Base-by-base conservation (phyloP, 2,888 invertebrate species). In the Drosophila barbarae region DNA sequence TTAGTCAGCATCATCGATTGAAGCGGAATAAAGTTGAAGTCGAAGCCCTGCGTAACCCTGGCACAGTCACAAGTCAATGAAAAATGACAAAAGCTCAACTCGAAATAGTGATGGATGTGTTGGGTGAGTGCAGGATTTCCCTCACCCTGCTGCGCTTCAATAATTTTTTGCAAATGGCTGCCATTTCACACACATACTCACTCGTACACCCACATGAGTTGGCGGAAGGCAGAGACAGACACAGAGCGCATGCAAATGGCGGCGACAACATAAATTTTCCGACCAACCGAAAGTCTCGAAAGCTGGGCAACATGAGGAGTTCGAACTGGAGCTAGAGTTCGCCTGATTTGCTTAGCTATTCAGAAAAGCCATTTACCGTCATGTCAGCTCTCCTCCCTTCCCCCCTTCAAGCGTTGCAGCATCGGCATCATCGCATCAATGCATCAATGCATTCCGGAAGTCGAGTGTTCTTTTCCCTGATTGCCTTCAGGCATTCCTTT, bases 301-400 rank as follows among this genome's bases (percentile, higher is more conserved):
- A 60, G 58, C 41, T 18, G 49, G 60, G 49, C 57, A 39, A 42
- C 59, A 65, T 55, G 64, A 56, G 55, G 69, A 67, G 49, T 77
- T 76, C 30, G 12, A 46, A 5, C 18, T 46, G 30, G 21, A 66
- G 50, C 77, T 72, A 52, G 70, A 68, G 50, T 74, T 76, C 64
- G 66, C 74, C 74, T 75, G 84, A 83, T 78, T 83, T 83, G 77
- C 78, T 70, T 71, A 67, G 74, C 69, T 70, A 65, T 75, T 68
- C 63, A 73, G 69, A 63, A 72, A 82, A 84, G 73, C 72, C 82
- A 79, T 78, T 84, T 82, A 71, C 72, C 73, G 76, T 80, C 71
- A 68, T 73, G 71, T 58, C 69, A 71, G 54, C 65, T 26, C 26
- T 26, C 26, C 7, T 2, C 6, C 28, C 7, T 30, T 28, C 32